Evolutionary conservation across 2,888 invertebrate genomes (phyloP), one percentile per base, ranked within the genome.

Genomic region (Perithous albicinctus): DNA sequence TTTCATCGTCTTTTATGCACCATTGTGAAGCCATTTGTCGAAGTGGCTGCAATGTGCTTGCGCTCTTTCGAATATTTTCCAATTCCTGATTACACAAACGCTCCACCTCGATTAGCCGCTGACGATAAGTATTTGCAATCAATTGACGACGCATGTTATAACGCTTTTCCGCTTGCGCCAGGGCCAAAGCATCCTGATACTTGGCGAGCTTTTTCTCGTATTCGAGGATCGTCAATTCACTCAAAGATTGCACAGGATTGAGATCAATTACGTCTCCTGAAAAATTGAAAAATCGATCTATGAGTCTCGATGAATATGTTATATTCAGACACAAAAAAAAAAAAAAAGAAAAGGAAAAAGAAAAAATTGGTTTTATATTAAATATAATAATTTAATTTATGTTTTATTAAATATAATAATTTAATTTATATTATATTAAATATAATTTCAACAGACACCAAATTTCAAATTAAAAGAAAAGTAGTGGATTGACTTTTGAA

Each of bases 21-120:
- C 93, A 93, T 77, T 93, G 91, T 0, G 92, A 90, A 1, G 88
- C 91, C 70, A 93, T 93, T 69, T 90, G 87, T 67, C 91, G 90
- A 18, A 93, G 84, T 0, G 93, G 91, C 74, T 93, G 91, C 54
- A 93, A 84, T 66, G 86, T 88, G 59, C 90, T 90, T 0, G 93
- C 91, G 75, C 88, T 93, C 78, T 92, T 90, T 69, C 90, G 91
- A 18, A 93, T 92, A 64, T 91, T 89, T 38, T 91, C 86, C 59
- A 93, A 82, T 83, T 93, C 93, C 77, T 93, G 86, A 84, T 93
- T 92, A 75, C 93, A 93, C 87, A 93, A 90, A 63, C 91, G 93
- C 84, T 93, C 93, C 2, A 93, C 91, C 83, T 93, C 93, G 12
- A 91, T 76, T 26, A 93, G 81, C 80, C 91, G 90, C 7, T 91